A percentile compares a stretch with the other conserved stretches of the same genome.
phyloP scores from a whole-genome alignment of 2,888 invertebrate genomes.

The Drosophila recens region DNA sequence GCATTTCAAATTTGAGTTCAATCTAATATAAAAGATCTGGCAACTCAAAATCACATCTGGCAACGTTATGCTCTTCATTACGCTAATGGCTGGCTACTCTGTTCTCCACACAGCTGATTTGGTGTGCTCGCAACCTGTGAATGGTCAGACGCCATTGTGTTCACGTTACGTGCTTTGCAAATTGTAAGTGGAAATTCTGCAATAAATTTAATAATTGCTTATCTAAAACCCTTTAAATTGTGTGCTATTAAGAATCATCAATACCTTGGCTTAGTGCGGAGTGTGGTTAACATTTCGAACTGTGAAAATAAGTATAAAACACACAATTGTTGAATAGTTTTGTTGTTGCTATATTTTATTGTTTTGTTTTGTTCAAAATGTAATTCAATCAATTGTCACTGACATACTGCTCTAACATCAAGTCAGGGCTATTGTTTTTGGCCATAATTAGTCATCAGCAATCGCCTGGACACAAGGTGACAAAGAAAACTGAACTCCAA shows the following conservation, averaged over 20 bases:
- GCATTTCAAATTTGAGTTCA: not conserved
- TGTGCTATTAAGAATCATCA: not conserved
- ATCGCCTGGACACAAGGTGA: conserved; percentile 4
- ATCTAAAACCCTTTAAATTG: not conserved
- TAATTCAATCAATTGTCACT: conserved; percentile 8
- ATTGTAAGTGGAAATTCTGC: conserved; percentile 52
- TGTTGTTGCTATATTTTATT: conserved; percentile 3
- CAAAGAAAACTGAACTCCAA: not conserved
- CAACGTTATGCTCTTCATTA: no score
- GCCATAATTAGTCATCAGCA: conserved; percentile 10
- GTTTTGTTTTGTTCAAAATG: conserved; percentile 20
- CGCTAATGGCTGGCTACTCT: conserved; percentile 32
- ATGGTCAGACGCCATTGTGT: conserved; percentile 60
- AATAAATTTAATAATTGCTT: conserved; percentile 20
- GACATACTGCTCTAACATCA: not conserved
- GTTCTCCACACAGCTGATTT: conserved; percentile 39
- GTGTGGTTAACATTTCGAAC: not conserved
- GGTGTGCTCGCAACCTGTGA: conserved; percentile 34
- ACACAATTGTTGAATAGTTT: conserved; percentile 1
- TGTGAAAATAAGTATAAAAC: not conserved
- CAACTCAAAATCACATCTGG: no score
- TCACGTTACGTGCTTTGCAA: conserved; percentile 59
- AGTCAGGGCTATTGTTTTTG: not conserved
- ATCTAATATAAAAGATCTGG: not conserved
- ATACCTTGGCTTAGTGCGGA: not conserved